phyloP scores from a whole-genome alignment of 2,888 invertebrate genomes.

The Stegophylla sp. region DNA sequence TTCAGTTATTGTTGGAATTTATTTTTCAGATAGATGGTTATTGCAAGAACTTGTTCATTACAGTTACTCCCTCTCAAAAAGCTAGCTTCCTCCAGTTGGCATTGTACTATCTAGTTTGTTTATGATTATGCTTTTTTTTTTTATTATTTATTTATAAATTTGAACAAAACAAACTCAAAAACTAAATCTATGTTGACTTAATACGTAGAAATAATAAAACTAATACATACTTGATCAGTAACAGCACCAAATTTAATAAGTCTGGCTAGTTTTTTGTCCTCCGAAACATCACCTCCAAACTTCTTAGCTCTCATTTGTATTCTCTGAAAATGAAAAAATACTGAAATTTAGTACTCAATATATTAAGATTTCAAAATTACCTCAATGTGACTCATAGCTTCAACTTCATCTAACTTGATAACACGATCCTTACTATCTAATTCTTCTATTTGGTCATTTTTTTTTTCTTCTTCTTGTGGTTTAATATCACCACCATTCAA shows the following conservation, averaged over 20 bases:
- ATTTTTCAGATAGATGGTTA: too few relatives aligned
- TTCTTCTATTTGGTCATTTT: slow-evolving; percentile 52
- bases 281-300: slow-evolving; percentile 69
- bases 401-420: slow-evolving; percentile 52
- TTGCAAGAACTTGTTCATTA: too few relatives aligned
- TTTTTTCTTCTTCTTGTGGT: slow-evolving; percentile 61
- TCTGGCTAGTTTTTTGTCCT: slow-evolving; percentile 62
- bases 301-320: slow-evolving; percentile 82
- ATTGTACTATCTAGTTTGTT: too few relatives aligned
- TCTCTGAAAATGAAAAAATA: slow-evolving; percentile 65
- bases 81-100: too few relatives aligned
- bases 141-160: too few relatives aligned
- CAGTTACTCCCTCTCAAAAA: too few relatives aligned
- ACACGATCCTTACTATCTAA: slow-evolving; percentile 27
- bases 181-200: neutral
- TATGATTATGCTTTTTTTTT: too few relatives aligned
- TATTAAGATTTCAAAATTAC: slow-evolving; percentile 31
- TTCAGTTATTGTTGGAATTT: too few relatives aligned
- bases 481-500: slow-evolving; percentile 63
- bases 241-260: slow-evolving; percentile 65
- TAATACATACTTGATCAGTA: slow-evolving; percentile 47
- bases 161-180: neutral
- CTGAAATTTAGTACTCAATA: neutral
- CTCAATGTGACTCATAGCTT: slow-evolving; percentile 47
- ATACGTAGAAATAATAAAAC: neutral